phyloP scores from a whole-genome alignment of 2,113 vertebrate species.

The Vireo altiloquus region DNA sequence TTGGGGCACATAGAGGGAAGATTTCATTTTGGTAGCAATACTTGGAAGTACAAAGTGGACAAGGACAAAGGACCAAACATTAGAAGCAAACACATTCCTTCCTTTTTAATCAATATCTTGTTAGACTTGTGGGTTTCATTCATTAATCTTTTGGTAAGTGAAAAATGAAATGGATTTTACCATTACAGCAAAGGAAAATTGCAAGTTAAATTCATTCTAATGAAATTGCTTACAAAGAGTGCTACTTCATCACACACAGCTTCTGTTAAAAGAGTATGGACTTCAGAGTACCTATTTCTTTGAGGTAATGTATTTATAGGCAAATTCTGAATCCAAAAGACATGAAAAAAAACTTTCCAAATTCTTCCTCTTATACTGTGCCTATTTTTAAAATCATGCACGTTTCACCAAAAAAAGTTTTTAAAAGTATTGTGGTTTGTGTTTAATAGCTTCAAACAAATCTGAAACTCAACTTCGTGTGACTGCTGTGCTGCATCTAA shows the following conservation, averaged over 20 bases:
- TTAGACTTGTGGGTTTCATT: not conserved
- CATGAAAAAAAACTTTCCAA: not conserved
- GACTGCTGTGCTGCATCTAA: not conserved
- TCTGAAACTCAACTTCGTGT: not conserved
- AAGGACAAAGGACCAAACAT: not conserved
- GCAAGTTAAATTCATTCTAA: conserved; percentile 18
- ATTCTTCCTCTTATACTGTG: not conserved
- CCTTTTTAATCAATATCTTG: conserved; percentile 2
- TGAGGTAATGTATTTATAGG: not conserved
- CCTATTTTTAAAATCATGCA: not conserved
- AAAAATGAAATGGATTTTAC: not conserved
- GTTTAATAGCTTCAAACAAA: not conserved
- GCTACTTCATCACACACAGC: not conserved
- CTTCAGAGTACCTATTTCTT: not conserved
- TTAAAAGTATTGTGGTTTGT: not conserved
- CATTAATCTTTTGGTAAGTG: not conserved
- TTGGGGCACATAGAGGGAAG: rapidly evolving
- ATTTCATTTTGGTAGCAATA: not conserved
- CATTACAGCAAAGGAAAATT: not conserved
- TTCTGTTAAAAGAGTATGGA: not conserved
- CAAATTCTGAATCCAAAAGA: not conserved
- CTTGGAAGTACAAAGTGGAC: not conserved
- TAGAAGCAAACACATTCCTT: not conserved
- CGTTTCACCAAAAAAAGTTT: not conserved
- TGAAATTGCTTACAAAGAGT: not conserved